A percentile compares a stretch with the other conserved stretches of the same genome.
Conservation (phyloP, 2,797 vertebrate genomes). For the Tragelaphus eurycerus region DNA sequence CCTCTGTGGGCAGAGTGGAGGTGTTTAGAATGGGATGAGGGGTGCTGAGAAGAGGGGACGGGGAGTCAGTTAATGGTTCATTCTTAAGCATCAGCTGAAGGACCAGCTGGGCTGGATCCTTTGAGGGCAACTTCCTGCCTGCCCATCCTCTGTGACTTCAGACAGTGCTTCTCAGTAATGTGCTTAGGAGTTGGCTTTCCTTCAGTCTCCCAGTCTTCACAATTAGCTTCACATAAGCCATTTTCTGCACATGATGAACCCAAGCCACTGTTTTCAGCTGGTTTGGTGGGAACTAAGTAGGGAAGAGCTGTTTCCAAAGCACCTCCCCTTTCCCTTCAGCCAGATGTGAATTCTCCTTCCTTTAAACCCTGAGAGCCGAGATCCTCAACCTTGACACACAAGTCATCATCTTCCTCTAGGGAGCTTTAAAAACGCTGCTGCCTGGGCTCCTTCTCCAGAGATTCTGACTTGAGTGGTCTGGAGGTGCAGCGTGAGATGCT, state of each 20-base stretch:
- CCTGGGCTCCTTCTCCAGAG: background rate
- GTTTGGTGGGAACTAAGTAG: background rate
- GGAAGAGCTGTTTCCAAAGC: background rate
- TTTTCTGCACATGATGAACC: background rate
- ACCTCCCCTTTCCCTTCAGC: background rate
- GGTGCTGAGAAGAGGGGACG: too few relatives aligned
- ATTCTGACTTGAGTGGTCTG: background rate
- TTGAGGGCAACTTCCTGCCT: background rate
- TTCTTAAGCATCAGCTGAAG: background rate
- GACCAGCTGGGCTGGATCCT: background rate
- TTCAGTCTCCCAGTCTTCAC: background rate
- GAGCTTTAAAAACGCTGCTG: background rate
- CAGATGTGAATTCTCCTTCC: background rate
- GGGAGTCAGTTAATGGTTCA: background rate
- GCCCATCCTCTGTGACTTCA: background rate
- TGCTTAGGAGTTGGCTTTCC: background rate
- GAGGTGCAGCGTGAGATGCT: background rate
- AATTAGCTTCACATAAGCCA: background rate
- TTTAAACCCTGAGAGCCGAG: background rate
- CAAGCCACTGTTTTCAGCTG: background rate
- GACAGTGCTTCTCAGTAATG: fast-evolving
- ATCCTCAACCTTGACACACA: background rate
- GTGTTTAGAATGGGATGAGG: background rate
- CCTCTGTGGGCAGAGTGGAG: background rate
- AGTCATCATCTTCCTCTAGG: background rate